Base-by-base conservation (phyloP, 2,888 invertebrate species). In the Magallana nippona region DNA sequence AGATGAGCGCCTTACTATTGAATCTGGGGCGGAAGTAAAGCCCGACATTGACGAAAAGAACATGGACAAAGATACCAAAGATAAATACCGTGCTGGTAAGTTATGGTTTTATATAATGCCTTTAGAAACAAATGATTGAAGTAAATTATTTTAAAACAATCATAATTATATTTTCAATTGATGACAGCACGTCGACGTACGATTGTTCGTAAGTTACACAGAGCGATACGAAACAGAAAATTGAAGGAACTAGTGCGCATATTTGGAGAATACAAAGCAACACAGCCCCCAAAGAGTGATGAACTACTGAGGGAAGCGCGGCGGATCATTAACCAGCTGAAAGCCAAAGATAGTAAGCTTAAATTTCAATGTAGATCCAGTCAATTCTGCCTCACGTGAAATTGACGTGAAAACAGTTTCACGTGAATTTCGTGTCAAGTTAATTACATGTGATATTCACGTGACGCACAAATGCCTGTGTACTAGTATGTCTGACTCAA, bases 321-420 rank as follows among this genome's bases (percentile, higher is more conserved):
- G 60, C 83, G 60, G 32, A 83, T 83, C 11, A 62, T 85, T 0
- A 82, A 82, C 60, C 63, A 63, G 13, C 79, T 85, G 2, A 63
- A 57, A 58, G 85, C 83, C 8, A 85, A 85, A 44, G 82, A 85
- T 55, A 79, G 85, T 85, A 82, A 79, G 83, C 44, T 55, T 15
- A 55, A 17, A 60, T 8, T 0, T 60, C 5, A 60, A 17, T 60
- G n/a, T n/a, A n/a, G n/a, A n/a, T n/a, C n/a, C n/a, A n/a, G n/a
- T n/a, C n/a, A n/a, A n/a, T n/a, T n/a, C n/a, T n/a, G n/a, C n/a
- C n/a, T n/a, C n/a, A n/a, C n/a, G n/a, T n/a, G n/a, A n/a, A n/a
- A n/a, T n/a, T n/a, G n/a, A n/a, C n/a, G n/a, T n/a, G n/a, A n/a
- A n/a, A n/a, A n/a, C n/a, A n/a, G n/a, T n/a, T n/a, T n/a, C n/a